Conservation (phyloP, 2,888 invertebrate species). For the Litoditis marina region DNA sequence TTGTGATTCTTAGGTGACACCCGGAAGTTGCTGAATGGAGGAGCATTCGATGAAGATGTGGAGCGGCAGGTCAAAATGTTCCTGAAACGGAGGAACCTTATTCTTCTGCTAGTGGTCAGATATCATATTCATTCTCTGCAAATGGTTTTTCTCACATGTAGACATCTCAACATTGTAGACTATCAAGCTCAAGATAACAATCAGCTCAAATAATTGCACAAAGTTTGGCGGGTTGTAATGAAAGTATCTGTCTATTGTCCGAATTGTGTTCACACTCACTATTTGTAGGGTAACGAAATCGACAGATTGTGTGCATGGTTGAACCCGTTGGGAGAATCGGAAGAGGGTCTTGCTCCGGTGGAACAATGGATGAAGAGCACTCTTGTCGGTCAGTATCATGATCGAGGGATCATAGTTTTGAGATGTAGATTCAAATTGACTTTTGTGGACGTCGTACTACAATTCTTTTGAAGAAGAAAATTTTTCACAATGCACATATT, state of each 20-base stretch:
- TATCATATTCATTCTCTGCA: background rate
- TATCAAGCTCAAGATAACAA: too few relatives aligned
- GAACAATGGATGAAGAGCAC: constrained; percentile 52
- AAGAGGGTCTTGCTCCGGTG: constrained; percentile 41
- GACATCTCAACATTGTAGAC: background rate
- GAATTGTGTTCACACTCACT: background rate
- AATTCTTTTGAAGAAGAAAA: too few relatives aligned
- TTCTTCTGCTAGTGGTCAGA: constrained; percentile 80
- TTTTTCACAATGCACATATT: too few relatives aligned
- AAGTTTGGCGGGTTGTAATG: background rate
- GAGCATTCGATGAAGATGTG: constrained; percentile 23
- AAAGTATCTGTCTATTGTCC: background rate
- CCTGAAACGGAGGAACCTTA: constrained; percentile 86
- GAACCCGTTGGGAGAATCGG: constrained; percentile 71
- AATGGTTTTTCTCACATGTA: background rate
- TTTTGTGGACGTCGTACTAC: background rate
- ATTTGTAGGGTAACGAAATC: constrained; percentile 76
- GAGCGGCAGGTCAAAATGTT: constrained; percentile 70
- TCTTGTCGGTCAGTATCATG: constrained; percentile 27
- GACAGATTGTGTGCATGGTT: constrained; percentile 92
- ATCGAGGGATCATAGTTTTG: background rate
- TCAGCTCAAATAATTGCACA: too few relatives aligned
- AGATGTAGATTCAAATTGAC: background rate
- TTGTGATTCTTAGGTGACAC: constrained; percentile 4
- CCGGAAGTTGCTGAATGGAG: constrained; percentile 1